Base-by-base conservation (phyloP, 1,140 invertebrate species). In the Euwallacea fornicatus region DNA sequence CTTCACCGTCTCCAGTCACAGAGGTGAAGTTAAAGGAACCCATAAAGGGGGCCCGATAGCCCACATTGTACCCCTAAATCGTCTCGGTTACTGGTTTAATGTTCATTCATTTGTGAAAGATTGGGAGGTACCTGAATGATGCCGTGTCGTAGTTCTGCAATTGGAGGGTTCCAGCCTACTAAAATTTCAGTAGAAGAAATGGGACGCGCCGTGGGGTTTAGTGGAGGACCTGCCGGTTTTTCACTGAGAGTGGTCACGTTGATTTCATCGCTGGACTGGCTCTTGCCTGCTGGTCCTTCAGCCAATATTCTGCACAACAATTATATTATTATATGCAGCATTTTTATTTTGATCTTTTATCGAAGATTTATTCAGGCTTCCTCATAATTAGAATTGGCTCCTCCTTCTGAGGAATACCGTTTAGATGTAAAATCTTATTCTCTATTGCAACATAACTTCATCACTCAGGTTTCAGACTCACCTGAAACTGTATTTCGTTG, bases 121-220 rank as follows among this genome's bases (percentile, higher is more conserved):
- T 33, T 33, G 21, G 4, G 21, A 50, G 59, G 72, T 16, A 75
- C 91, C 73, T 76, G 76, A 47, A 93, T 86, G 69, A 90, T 87
- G 1, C 91, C 91, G 77, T 93, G 90, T 59, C 90, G 82, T 7
- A 90, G 76, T 76, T 92, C 90, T 0, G 83, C 80, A 21, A 88
- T 66, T 0, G 91, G 91, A 0, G 91, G 88, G 64, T 86, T 82
- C 93, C 93, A 95, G 3, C 88, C 90, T 1, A 95, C 86, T 42
- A 91, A 83, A 7, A 95, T 83, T 79, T 92, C 88, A 0, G 89
- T 91, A 0, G 93, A 93, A 2, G 90, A 91, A 0, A 92, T 80
- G 0, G 92, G 86, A 69, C 90, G 83, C 0, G 88, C 90, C 8
- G 86, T 84, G 6, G 95, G 83, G 79, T 89, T 89, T 2, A 88